Base-by-base conservation (phyloP, 1,140 invertebrate species). In the Zaprionus davidi region DNA sequence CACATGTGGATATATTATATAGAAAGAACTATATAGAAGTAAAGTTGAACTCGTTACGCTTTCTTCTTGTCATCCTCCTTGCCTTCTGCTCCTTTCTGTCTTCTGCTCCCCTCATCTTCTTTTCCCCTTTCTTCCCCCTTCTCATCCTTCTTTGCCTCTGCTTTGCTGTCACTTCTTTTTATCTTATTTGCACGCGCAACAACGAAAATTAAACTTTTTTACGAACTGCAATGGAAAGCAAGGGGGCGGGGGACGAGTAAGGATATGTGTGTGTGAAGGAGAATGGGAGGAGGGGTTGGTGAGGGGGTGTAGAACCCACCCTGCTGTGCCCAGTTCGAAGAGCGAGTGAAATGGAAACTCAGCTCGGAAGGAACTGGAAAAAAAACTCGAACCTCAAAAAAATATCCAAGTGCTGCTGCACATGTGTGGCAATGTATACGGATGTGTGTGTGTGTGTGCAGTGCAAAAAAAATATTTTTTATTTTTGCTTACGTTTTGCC, bases 121-220 rank as follows among this genome's bases (percentile, higher is more conserved):
- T 28, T 2, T 7, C 34, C 11, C 9, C 3, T 4, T 5, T 20
- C 22, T 17, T 34, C 24, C 13, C 11, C 17, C 11, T 17, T 5
- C 4, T 12, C 55, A 9, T 34, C 5, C 26, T n/a, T 31, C 24
- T 44, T 24, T n/a, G 22, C 36, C 17, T 11, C 38, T 41, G 38
- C 38, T 15, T n/a, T 17, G 44, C 44, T 22, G 38, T 41, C 38
- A n/a, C 46, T 12, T 22, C 17, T 24, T 58, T 38, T 36, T 31
- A 58, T 58, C 34, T 58, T 58, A 58, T 58, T 58, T 58, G 17
- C 57, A 58, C 34, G 57, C 57, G 31, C 31, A 58, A 58, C 31
- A 38, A 55, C 15, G 51, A 66, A 41, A 56, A 66, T 66, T 66
- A 66, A 56, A 66, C 15, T 60, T 60, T 44, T 34, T 51, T 22